Conservation (phyloP, 2,888 invertebrate species). For the Eristalinus aeneus region DNA sequence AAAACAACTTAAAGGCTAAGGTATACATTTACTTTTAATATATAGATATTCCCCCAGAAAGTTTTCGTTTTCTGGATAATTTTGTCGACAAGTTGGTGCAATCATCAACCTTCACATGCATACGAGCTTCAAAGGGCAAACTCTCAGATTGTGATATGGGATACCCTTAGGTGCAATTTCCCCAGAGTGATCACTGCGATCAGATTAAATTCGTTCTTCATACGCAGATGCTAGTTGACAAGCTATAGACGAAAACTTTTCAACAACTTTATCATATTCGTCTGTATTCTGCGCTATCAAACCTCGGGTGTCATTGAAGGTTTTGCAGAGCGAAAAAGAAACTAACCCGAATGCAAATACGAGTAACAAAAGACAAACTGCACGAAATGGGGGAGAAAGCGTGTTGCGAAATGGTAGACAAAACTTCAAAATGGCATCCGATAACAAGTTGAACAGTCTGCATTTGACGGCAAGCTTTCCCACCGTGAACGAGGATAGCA, state of each 20-base stretch:
- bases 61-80: not conserved
- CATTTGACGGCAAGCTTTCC: not conserved
- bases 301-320: not conserved
- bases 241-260: not conserved
- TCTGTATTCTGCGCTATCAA: not conserved
- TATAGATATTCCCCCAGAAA: not conserved
- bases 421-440: not conserved
- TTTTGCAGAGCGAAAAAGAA: not conserved
- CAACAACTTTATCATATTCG: slow-evolving; percentile 2
- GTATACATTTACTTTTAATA: too few species aligned
- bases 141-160: not conserved
- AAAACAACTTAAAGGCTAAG: too few species aligned
- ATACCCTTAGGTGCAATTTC: not conserved
- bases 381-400: not conserved
- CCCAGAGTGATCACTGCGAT: not conserved
- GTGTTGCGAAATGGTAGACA: not conserved
- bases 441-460: slow-evolving; percentile 2
- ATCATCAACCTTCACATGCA: not conserved
- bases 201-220: not conserved
- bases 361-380: not conserved
- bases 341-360: not conserved
- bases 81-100: not conserved
- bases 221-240: not conserved
- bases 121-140: not conserved
- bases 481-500: not conserved